Evolutionary conservation across 1,140 invertebrate genomes (phyloP), one percentile per base, ranked within the genome.

Genomic region (Eubasilissa regina): DNA sequence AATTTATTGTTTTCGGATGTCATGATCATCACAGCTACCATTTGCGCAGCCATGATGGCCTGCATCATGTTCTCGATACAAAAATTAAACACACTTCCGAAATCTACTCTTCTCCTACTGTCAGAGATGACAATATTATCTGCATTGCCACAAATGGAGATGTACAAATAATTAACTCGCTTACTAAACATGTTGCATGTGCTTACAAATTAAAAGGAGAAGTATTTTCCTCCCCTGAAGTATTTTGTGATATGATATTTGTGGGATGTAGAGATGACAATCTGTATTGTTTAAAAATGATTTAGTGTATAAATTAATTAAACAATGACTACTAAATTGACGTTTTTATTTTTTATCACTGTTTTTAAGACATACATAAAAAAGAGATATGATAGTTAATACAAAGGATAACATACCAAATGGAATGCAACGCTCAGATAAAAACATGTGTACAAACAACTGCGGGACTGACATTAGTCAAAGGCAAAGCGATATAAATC

Each of bases 221-320:
- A 85, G 89, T 92, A 44, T 95, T 94, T 86, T 95, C 94, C 9
- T 94, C 94, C 12, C 93, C 94, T 13, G 86, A 91, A 60, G 83
- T 92, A 13, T 84, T 87, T 81, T 85, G 90, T 17, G 86, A 91
- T 84, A 86, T 87, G 10, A 84, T 94, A 70, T 88, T 91, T 81
- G 86, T 95, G 83, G 94, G 94, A 51, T 94, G 93, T 85, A 90
- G 94, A 86, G 92, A 95, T 89, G 91, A 95, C 86, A 88, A 91
- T 86, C 80, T 95, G 6, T 94, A 94, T 86, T 90, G 92, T 85
- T 85, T 94, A 19, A 74, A 73, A 74, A 43, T 84, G 53, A 85
- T 84, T 77, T 45, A 80, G 75, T 17, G 25, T 15, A 77, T 73
- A 62, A 48, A 78, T 72, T 25, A 80, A 81, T 72, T 48, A 79